Evolutionary conservation across 1,140 invertebrate species (phyloP).

Genomic region (Pseudomyrmex flavicornis): DNA sequence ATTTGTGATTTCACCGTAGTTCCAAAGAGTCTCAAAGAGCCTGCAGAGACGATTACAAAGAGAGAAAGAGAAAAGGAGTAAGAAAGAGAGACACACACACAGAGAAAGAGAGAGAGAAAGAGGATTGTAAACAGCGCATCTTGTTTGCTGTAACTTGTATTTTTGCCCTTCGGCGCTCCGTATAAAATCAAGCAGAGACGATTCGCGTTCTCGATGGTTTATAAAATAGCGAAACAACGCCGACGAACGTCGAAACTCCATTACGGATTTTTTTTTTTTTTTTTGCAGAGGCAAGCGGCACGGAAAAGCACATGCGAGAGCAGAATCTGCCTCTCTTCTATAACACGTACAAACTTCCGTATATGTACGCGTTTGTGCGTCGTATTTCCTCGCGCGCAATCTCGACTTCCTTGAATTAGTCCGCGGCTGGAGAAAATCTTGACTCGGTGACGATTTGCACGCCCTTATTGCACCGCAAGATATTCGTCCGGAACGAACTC

Average conservation of each 20-base stretch:
- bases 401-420: background rate
- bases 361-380: background rate
- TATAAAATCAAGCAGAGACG: conserved; percentile 23
- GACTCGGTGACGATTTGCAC: conserved; percentile 12
- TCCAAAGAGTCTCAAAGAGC: conserved; percentile 53
- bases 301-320: background rate
- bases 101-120: background rate
- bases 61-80: background rate
- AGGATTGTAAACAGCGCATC: conserved; percentile 10
- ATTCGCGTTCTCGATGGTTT: conserved; percentile 53
- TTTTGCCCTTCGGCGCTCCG: conserved; percentile 17
- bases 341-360: conserved; percentile 27
- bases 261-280: conserved; percentile 12
- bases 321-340: conserved; percentile 24
- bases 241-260: conserved; percentile 58
- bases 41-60: conserved; percentile 23
- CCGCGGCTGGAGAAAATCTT: background rate
- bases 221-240: conserved; percentile 69
- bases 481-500: background rate
- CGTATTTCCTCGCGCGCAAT: background rate
- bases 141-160: conserved; percentile 32
- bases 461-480: background rate
- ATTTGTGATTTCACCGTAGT: conserved; percentile 49
- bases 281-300: conserved; percentile 30
- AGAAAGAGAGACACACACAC: background rate